A percentile compares a stretch with the other conserved stretches of the same genome.
phyloP scores from a whole-genome alignment of 2,113 vertebrate species.

The Alethe diademata region DNA sequence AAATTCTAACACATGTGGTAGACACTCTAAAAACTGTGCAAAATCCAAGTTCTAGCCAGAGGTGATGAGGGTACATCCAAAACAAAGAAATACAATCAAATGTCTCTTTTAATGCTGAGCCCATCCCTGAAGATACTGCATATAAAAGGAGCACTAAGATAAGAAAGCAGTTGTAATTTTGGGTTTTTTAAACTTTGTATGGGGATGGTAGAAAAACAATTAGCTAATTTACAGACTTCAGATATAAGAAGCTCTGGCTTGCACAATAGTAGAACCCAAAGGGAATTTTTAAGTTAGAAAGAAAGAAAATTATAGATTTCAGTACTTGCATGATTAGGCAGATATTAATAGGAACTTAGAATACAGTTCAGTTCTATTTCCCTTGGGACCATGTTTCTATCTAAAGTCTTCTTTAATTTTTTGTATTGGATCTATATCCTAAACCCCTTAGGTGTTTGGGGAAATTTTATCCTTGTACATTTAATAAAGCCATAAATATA shows the following conservation, averaged over 20 bases:
- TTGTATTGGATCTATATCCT: neutral
- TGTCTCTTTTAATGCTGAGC: neutral
- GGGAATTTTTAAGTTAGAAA: neutral
- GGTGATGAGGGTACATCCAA: neutral
- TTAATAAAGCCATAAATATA: constrained; percentile 30
- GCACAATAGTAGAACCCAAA: neutral
- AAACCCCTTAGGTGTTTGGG: neutral
- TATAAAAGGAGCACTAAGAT: neutral
- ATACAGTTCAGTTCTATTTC: neutral
- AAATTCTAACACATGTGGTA: neutral
- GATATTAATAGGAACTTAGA: neutral
- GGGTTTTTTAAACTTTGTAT: neutral
- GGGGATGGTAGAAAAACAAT: neutral
- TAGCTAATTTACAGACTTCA: neutral
- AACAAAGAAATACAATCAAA: neutral
- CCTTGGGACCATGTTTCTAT: neutral
- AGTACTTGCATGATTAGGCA: neutral
- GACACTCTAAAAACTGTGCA: neutral
- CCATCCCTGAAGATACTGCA: neutral
- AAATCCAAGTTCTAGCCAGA: neutral
- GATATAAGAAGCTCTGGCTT: neutral
- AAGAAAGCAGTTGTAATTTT: neutral
- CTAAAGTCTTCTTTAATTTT: neutral
- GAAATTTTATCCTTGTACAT: neutral
- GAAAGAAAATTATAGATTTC: neutral